phyloP scores from a whole-genome alignment of 2,113 vertebrate species.

The Crotalus helleri region DNA sequence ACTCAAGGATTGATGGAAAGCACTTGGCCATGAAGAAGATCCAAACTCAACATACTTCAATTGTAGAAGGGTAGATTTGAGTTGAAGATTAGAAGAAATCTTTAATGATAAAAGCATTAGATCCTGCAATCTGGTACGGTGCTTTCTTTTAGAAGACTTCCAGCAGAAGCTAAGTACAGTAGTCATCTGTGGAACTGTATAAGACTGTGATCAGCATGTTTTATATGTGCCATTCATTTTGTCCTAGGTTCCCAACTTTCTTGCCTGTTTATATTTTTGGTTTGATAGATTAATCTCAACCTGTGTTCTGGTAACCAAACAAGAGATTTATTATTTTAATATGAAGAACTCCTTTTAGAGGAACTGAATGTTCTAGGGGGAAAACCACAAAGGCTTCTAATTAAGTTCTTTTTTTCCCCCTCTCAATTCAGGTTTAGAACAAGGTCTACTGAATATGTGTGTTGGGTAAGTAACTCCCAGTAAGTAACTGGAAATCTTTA shows the following conservation, averaged over 20 bases:
- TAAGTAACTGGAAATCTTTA: background rate
- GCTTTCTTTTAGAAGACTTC: background rate
- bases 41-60: background rate
- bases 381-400: background rate
- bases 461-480: constrained; percentile 81
- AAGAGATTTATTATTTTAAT: background rate
- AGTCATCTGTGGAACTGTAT: background rate
- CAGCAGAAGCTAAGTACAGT: background rate
- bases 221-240: background rate
- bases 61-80: background rate
- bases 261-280: background rate
- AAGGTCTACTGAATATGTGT: constrained; percentile 91
- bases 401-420: constrained; percentile 4
- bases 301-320: background rate
- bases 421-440: constrained; percentile 82
- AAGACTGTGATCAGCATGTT: background rate
- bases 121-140: background rate
- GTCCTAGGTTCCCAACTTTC: background rate
- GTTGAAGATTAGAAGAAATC: background rate
- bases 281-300: background rate
- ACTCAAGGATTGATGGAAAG: background rate
- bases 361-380: background rate
- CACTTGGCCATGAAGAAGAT: background rate
- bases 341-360: background rate
- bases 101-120: background rate